These are phyloP conservation scores for Drosophila mayaguana DNA, from an alignment of 2,888 invertebrate species.

Conservation along the genomic window DNA sequence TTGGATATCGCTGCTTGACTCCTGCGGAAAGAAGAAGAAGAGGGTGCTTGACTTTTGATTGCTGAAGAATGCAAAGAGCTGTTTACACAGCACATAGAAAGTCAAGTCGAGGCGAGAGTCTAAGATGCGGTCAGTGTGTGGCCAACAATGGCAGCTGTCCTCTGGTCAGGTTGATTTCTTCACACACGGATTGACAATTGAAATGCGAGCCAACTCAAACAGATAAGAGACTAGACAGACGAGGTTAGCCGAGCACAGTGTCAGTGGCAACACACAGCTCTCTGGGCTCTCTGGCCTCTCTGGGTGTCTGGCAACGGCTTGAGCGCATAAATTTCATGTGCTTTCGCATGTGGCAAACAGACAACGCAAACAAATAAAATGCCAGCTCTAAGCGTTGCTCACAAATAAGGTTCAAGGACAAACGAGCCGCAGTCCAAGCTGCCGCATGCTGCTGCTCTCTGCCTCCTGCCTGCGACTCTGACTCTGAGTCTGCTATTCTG, in stretches of 20 bases:
- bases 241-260: conserved; percentile 4
- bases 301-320: conserved; percentile 34
- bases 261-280: conserved; percentile 7
- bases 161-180: conserved; percentile 35
- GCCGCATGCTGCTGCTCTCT: background rate
- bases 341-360: conserved; percentile 43
- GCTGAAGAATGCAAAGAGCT: conserved; percentile 13
- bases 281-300: too few relatives aligned
- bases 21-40: background rate
- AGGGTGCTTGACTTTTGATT: background rate
- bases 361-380: conserved; percentile 69
- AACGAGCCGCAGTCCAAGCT: background rate
- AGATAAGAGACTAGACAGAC: background rate
- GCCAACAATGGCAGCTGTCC: conserved; percentile 17
- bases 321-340: conserved; percentile 67
- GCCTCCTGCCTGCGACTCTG: background rate
- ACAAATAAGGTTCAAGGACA: conserved; percentile 69
- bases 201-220: conserved; percentile 58
- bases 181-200: conserved; percentile 63
- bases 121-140: conserved; percentile 4
- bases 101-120: background rate
- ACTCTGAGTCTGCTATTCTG: conserved; percentile 11
- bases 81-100: conserved; percentile 21
- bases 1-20: background rate
- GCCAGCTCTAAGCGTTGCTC: conserved; percentile 42